phyloP scores from a whole-genome alignment of 2,888 invertebrate species.

The Caenorhabditis sp. region DNA sequence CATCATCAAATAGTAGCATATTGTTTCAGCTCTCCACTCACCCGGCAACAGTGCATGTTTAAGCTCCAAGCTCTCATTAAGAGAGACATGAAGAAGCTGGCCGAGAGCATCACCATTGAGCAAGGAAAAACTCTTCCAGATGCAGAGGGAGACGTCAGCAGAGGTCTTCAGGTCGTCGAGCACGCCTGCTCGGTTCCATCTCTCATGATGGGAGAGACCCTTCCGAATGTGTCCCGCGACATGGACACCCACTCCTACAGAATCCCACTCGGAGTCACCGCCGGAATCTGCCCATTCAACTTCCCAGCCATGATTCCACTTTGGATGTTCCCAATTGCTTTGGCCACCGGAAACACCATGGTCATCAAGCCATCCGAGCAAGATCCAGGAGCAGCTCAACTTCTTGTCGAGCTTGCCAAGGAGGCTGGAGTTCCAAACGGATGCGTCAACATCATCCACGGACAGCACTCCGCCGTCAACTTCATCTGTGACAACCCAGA shows the following conservation, averaged over 20 bases:
- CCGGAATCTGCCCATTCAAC: slow-evolving; percentile 85
- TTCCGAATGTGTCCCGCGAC: slow-evolving; percentile 89
- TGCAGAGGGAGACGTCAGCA: slow-evolving; percentile 97
- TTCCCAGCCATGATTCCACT: slow-evolving; percentile 98
- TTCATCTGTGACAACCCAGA: slow-evolving; percentile 97
- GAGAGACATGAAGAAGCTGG: slow-evolving; percentile 92
- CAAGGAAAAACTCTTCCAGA: slow-evolving; percentile 98
- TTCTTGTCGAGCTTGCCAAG: slow-evolving; percentile 93
- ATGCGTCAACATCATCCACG: slow-evolving; percentile 96
- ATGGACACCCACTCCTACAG: slow-evolving; percentile 97
- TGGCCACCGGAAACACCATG: slow-evolving; percentile 94
- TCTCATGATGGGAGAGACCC: slow-evolving; percentile 94
- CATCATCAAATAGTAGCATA: neutral
- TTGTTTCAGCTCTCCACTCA: slow-evolving; percentile 88
- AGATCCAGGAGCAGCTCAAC: slow-evolving; percentile 96
- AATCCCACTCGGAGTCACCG: slow-evolving; percentile 94
- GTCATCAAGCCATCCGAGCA: slow-evolving; percentile 96
- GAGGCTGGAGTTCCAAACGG: slow-evolving; percentile 95
- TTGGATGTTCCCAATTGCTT: slow-evolving; percentile 90
- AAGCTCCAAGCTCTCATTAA: slow-evolving; percentile 91
- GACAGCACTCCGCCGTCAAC: slow-evolving; percentile 94
- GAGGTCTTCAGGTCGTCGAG: slow-evolving; percentile 96
- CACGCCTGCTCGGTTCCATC: slow-evolving; percentile 95
- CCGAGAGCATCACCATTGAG: slow-evolving; percentile 93
- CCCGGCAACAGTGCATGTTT: slow-evolving; percentile 95